phyloP scores from a whole-genome alignment of 2,113 vertebrate genomes.

The Microcebus ravelobensis region DNA sequence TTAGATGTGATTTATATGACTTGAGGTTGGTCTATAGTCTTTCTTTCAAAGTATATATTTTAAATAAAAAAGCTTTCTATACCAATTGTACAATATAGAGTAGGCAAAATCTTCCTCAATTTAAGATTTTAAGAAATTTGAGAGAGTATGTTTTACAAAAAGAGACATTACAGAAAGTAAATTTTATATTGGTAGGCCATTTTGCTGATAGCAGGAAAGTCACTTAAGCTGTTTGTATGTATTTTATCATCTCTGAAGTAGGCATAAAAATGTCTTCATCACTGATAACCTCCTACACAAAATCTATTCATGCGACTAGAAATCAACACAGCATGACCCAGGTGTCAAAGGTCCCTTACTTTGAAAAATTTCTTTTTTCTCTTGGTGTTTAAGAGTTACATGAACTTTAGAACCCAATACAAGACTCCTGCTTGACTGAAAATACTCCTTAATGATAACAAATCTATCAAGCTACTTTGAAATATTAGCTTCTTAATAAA shows the following conservation, averaged over 20 bases:
- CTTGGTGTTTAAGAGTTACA: not conserved
- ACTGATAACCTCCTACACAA: not conserved
- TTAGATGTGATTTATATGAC: not conserved
- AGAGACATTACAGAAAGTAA: not conserved
- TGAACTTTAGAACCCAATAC: not conserved
- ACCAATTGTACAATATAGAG: not conserved
- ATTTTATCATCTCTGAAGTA: not conserved
- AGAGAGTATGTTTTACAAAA: not conserved
- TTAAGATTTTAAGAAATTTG: not conserved
- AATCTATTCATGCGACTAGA: not conserved
- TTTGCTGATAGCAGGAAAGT: not conserved
- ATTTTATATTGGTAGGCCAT: not conserved
- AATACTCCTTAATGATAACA: not conserved
- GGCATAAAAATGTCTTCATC: not conserved
- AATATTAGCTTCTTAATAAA: constrained; percentile 28
- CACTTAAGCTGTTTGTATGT: not conserved
- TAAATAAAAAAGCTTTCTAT: not conserved
- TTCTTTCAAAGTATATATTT: not conserved
- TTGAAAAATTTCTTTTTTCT: not conserved
- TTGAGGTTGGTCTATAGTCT: not conserved
- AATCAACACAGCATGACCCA: not conserved
- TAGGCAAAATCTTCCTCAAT: not conserved
- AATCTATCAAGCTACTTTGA: not conserved
- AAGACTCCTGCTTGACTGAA: not conserved
- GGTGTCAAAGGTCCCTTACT: not conserved